Evolutionary conservation across 1,140 invertebrate species (phyloP), one percentile per base, ranked within the genome.

Genomic region (Patella vulgata): DNA sequence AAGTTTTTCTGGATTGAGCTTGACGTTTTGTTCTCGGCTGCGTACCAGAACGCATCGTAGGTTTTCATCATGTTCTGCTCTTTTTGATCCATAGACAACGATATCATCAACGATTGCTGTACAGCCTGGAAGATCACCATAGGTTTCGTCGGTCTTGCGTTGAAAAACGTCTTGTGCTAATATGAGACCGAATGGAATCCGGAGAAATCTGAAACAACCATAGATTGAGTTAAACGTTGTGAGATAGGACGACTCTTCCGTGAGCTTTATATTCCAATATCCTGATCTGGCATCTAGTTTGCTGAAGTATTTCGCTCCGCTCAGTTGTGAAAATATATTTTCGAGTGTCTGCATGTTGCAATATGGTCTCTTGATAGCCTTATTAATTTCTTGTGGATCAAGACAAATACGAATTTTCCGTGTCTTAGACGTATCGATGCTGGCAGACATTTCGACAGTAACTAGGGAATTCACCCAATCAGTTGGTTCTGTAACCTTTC

Each of bases 361-460:
- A 40, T 62, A 61, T 51, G 63, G 52, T 19, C 83, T 59, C 66
- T 79, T 81, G 11, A 87, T 82, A 43, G 66, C 74, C 59, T 75
- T 78, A 74, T 88, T 88, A 47, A 88, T 72, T 51, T 85, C 79
- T 39, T 63, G 73, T 6, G 86, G 86, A 73, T 88, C 85, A 19
- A 88, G 59, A 69, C 86, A 87, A 31, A 88, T 75, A 48, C 86
- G 63, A 17, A 87, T 47, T 39, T 78, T 63, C 36, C 78, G 78
- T 39, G n/a, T n/a, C n/a, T n/a, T n/a, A n/a, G n/a, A n/a, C n/a
- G n/a, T n/a, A n/a, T n/a, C n/a, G n/a, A n/a, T n/a, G n/a, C n/a
- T n/a, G n/a, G 55, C 50, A 25, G 50, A 55, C 51, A 71, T 73
- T 51, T 64, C 55, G 0, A 65, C 60, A 17, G 67, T 40, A 3